Conservation (phyloP, 2,797 vertebrate species). For the Ceryle rudis region DNA sequence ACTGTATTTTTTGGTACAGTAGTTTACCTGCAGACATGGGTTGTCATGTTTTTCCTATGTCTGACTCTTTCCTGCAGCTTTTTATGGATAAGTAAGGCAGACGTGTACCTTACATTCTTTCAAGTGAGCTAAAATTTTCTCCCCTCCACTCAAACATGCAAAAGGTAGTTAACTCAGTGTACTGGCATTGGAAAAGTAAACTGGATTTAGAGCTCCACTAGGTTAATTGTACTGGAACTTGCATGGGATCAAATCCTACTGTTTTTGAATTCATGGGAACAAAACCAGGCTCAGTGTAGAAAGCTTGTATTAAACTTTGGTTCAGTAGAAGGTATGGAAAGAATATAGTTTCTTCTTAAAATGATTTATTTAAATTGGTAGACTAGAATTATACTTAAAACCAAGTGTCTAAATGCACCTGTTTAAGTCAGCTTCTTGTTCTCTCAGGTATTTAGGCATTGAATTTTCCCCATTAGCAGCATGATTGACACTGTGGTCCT, state of each 20-base stretch:
- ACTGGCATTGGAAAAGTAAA: neutral
- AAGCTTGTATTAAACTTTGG: constrained; percentile 58
- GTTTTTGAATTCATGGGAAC: neutral
- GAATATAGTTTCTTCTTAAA: constrained; percentile 81
- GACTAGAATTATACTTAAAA: constrained; percentile 81
- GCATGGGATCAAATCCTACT: neutral
- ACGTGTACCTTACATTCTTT: neutral
- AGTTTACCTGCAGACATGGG: neutral
- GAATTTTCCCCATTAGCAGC: constrained; percentile 85
- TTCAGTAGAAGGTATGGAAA: constrained; percentile 73
- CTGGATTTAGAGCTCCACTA: neutral
- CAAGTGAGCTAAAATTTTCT: neutral
- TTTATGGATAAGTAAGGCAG: neutral
- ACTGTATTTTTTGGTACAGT: neutral
- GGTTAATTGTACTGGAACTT: neutral
- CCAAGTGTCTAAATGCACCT: constrained; percentile 83
- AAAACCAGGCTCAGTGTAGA: neutral
- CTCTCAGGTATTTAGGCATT: constrained; percentile 85
- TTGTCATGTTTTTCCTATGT: neutral
- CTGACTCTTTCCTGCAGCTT: neutral
- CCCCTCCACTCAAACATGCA: neutral
- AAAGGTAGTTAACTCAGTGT: neutral
- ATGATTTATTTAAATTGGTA: constrained; percentile 84
- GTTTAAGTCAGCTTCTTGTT: constrained; percentile 83
- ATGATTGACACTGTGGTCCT: constrained; percentile 90